phyloP scores from a whole-genome alignment of 2,113 vertebrate genomes.

The Saguinus imperator region DNA sequence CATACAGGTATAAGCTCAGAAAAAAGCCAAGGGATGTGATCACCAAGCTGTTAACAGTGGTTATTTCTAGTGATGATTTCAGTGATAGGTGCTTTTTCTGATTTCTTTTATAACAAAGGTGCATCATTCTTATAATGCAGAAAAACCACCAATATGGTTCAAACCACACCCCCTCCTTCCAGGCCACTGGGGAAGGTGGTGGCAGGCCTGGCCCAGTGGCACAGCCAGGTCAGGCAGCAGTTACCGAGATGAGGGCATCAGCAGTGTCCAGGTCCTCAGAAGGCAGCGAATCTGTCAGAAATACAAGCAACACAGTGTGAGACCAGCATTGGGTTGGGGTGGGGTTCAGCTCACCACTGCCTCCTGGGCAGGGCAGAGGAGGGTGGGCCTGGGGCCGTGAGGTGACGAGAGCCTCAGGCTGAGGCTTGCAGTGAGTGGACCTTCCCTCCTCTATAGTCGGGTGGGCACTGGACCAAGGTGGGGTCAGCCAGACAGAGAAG shows the following conservation, averaged over 20 bases:
- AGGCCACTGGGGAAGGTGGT: no score
- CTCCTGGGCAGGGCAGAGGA: fast-evolving
- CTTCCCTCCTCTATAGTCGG: fast-evolving
- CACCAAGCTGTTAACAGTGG: fast-evolving
- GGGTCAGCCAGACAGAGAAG: background rate
- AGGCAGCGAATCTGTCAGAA: slow-evolving; percentile 71
- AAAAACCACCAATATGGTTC: background rate
- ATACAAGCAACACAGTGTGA: background rate
- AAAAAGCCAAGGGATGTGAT: fast-evolving
- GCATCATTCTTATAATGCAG: fast-evolving
- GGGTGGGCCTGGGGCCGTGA: fast-evolving
- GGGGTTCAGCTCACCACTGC: fast-evolving
- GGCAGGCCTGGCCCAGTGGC: fast-evolving
- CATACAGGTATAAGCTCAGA: fast-evolving
- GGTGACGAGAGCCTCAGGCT: background rate
- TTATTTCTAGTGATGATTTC: fast-evolving
- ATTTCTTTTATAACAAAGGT: fast-evolving
- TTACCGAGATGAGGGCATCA: slow-evolving; percentile 16
- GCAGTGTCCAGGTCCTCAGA: slow-evolving; percentile 44
- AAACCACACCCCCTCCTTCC: background rate
- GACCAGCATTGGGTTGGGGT: fast-evolving
- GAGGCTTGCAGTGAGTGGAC: fast-evolving
- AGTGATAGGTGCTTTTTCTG: fast-evolving
- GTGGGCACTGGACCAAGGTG: fast-evolving
- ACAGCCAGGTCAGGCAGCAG: no score